Base-by-base conservation (phyloP, 2,113 vertebrate genomes). In the Phalacrocorax pelagicus region DNA sequence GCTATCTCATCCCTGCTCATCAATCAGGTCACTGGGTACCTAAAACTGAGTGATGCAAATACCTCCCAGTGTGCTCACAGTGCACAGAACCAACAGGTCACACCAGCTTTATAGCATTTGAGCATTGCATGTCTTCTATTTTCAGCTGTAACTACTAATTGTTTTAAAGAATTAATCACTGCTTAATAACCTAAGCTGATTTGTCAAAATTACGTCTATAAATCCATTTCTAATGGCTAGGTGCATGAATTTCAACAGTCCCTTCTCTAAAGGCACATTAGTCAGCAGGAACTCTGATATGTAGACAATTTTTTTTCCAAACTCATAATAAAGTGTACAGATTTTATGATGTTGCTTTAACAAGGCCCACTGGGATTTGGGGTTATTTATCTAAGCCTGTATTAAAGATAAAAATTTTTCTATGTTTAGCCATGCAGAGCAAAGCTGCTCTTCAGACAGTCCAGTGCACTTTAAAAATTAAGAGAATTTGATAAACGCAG, bases 281-380 rank as follows among this genome's bases (percentile, higher is more conserved):
- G 95, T 97, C 97, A 98, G 89, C 92, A 59, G 93, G 95, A 98
- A 69, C 93, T 97, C 83, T 92, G 91, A 96, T 96, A 95, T 11
- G n/a, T 94, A 96, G 96, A 95, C 72, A 71, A 47, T 90, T 91
- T 91, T 93, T 77, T 86, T 54, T 57, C 67, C 51, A 92, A 92
- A 95, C 55, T 95, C 92, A 90, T 95, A 97, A 97, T 91, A 88
- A 97, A 97, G 81, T 97, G 78, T 97, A 96, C 97, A 98, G 97
- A 96, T 94, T 91, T 94, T 94, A 98, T 96, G 85, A 96, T 95
- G 58, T 95, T 97, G 81, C 93, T 97, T 97, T 98, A 98, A 98
- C 90, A 65, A 98, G 98, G 83, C 57, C 97, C 92, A 91, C 90
- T 97, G 97, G 96, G 97, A 97, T 94, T 97, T 97, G 87, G 27